A percentile compares a stretch with the other conserved stretches of the same genome.
Conservation (phyloP, 2,888 invertebrate species). For the Ashinkailepas kermadecensis region DNA sequence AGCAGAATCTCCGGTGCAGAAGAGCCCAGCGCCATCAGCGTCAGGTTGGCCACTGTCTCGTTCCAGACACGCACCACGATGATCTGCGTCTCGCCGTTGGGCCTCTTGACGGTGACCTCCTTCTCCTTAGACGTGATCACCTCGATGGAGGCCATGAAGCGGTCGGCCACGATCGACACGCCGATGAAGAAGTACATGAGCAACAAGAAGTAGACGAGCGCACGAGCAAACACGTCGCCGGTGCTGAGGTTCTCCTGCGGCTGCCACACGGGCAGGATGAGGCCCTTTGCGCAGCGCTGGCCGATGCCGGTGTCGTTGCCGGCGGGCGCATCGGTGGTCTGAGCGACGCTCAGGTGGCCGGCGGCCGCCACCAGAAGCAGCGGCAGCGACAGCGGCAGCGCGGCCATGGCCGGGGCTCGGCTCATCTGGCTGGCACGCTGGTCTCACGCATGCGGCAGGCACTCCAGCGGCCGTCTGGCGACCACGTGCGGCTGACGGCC, state of each 20-base stretch:
- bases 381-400: constrained; percentile 28
- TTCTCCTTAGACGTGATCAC: constrained; percentile 97
- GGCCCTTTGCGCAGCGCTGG: constrained; percentile 65
- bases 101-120: constrained; percentile 81
- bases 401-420: constrained; percentile 25
- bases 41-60: constrained; percentile 96
- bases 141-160: constrained; percentile 99
- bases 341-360: constrained; percentile 26
- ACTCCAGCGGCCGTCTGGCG: not conserved
- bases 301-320: constrained; percentile 2
- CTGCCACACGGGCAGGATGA: constrained; percentile 79
- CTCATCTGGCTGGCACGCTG: constrained; percentile 24
- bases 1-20: constrained; percentile 97
- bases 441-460: constrained; percentile 23
- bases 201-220: constrained; percentile 77
- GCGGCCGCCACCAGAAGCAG: constrained; percentile 29
- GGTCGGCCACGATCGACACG: constrained; percentile 95
- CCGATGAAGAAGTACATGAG: constrained; percentile 96
- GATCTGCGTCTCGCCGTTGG: constrained; percentile 71
- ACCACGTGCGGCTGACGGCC: too few species aligned
- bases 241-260: constrained; percentile 69
- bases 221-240: constrained; percentile 73
- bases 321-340: constrained; percentile 28
- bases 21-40: constrained; percentile 96
- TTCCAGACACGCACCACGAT: constrained; percentile 96